Conservation (phyloP, 2,113 vertebrate species). For the Tautogolabrus adspersus region DNA sequence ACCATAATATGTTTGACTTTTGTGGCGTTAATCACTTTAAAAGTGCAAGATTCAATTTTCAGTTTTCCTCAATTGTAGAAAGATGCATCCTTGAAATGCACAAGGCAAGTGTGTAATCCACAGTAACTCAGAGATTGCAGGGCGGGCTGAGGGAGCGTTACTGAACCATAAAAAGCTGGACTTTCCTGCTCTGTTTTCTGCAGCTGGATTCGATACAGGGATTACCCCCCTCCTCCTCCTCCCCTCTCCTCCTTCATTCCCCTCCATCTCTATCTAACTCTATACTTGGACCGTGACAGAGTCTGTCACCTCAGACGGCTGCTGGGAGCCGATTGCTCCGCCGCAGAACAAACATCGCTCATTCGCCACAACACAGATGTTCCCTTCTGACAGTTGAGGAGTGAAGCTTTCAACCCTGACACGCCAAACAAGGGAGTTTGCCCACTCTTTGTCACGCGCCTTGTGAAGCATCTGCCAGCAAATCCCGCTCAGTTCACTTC, state of each 20-base stretch:
- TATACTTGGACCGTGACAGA: slow-evolving; percentile 68
- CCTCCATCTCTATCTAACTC: slow-evolving; percentile 62
- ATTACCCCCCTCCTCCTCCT: slow-evolving; percentile 50
- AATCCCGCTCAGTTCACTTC: slow-evolving; percentile 62
- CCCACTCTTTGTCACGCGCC: slow-evolving; percentile 60
- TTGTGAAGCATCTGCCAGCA: slow-evolving; percentile 54
- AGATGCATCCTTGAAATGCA: slow-evolving; percentile 35
- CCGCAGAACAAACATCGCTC: slow-evolving; percentile 65
- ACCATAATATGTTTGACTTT: slow-evolving; percentile 32
- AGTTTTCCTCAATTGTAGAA: slow-evolving; percentile 20
- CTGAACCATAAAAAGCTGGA: slow-evolving; percentile 50
- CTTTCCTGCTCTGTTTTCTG: slow-evolving; percentile 49
- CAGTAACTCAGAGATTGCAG: slow-evolving; percentile 47
- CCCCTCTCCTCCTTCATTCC: neutral
- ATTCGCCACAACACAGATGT: slow-evolving; percentile 75
- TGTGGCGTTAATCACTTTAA: slow-evolving; percentile 58
- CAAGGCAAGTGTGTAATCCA: slow-evolving; percentile 62
- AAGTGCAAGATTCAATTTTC: slow-evolving; percentile 64
- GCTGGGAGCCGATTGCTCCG: slow-evolving; percentile 68
- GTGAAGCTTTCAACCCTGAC: slow-evolving; percentile 70
- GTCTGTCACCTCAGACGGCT: slow-evolving; percentile 74
- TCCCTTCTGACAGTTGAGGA: slow-evolving; percentile 70
- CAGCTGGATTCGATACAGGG: slow-evolving; percentile 74
- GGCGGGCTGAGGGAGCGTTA: slow-evolving; percentile 23
- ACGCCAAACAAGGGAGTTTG: slow-evolving; percentile 66